Evolutionary conservation across 2,888 invertebrate genomes (phyloP).

Genomic region (Scaptomyza caliginosa): DNA sequence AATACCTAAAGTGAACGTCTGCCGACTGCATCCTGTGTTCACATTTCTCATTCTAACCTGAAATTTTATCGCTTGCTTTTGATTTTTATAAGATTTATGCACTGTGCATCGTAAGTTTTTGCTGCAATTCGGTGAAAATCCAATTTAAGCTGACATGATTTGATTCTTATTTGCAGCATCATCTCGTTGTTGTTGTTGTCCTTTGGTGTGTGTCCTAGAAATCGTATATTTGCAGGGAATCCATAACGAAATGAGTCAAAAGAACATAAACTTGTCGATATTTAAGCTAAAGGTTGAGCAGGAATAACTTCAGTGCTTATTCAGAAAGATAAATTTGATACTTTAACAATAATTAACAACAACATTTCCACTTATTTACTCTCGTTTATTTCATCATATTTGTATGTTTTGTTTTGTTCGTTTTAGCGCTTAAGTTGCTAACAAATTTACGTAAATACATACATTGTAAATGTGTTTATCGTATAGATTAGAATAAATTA

Average conservation of each 20-base stretch:
- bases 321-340: background rate
- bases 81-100: conserved; percentile 13
- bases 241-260: background rate
- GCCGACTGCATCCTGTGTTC: background rate
- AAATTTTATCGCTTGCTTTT: conserved; percentile 4
- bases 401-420: conserved; percentile 42
- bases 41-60: background rate
- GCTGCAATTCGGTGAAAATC: conserved; percentile 19
- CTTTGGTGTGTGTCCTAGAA: background rate
- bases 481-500: conserved; percentile 54
- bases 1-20: background rate
- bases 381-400: conserved; percentile 53
- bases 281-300: background rate
- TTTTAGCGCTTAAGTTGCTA: conserved; percentile 53
- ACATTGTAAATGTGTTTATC: conserved; percentile 44
- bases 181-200: background rate
- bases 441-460: conserved; percentile 45
- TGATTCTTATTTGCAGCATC: background rate
- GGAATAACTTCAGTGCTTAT: too few species aligned
- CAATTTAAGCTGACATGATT: conserved; percentile 29
- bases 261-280: background rate
- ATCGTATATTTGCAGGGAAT: conserved; percentile 1
- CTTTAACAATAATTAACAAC: background rate
- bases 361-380: conserved; percentile 35
- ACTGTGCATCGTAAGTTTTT: background rate